Percentiles rank a stretch among this genome's conserved stretches.
Conservation (phyloP, 2,113 vertebrate species). For the Thamnophis sirtalis region DNA sequence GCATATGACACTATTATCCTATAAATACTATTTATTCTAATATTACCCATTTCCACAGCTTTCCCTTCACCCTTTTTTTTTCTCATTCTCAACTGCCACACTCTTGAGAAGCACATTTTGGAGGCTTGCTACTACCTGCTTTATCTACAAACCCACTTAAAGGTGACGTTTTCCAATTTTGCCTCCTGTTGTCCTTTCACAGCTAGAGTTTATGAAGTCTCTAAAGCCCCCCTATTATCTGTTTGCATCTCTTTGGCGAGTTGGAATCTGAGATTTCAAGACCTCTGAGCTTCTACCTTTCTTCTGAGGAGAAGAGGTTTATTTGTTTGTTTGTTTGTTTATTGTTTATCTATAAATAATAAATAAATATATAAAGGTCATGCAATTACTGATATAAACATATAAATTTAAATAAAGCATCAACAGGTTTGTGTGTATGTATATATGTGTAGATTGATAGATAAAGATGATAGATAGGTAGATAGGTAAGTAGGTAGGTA, state of each 20-base stretch:
- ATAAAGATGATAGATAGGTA: too few species aligned
- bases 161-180: conserved; percentile 11
- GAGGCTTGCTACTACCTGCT: not conserved
- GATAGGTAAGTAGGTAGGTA: too few species aligned
- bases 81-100: not conserved
- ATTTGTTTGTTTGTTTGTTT: not conserved
- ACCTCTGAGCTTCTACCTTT: not conserved
- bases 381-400: not conserved
- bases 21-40: not conserved
- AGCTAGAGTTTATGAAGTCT: not conserved
- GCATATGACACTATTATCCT: not conserved
- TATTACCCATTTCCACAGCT: not conserved
- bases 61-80: too few species aligned
- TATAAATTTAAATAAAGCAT: not conserved
- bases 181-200: conserved; percentile 9
- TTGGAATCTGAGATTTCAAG: not conserved
- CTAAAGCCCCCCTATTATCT: conserved; percentile 1
- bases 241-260: conserved; percentile 7
- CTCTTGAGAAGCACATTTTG: not conserved
- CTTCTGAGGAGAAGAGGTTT: not conserved
- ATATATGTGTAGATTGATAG: not conserved
- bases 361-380: not conserved
- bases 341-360: too few species aligned
- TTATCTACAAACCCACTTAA: not conserved
- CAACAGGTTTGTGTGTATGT: not conserved